A percentile compares a stretch with the other conserved stretches of the same genome.
Conservation (phyloP, 2,888 invertebrate genomes). For the Trisateles emortualis region DNA sequence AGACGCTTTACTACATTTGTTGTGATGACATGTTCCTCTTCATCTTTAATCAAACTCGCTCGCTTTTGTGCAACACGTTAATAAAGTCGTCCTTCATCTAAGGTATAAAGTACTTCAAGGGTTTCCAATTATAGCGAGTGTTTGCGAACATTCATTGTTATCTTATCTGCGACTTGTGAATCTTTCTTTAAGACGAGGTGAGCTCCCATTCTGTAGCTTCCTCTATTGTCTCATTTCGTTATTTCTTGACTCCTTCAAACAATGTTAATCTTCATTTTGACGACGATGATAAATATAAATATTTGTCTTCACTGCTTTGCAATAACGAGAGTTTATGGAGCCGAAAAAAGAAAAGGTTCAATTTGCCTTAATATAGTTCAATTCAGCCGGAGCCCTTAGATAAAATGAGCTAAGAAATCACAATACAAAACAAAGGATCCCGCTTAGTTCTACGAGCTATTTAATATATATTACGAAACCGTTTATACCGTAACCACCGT, state of each 20-base stretch:
- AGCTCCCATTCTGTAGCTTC: slow-evolving; percentile 43
- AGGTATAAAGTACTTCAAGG: slow-evolving; percentile 52
- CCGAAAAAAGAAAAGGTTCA: slow-evolving; percentile 32
- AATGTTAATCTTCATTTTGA: slow-evolving; percentile 32
- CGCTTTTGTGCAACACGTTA: slow-evolving; percentile 52
- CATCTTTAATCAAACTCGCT: slow-evolving; percentile 48
- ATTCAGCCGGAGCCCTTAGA: slow-evolving; percentile 25
- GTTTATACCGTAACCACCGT: slow-evolving; percentile 13
- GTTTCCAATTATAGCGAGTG: slow-evolving; percentile 53
- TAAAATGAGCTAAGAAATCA: slow-evolving; percentile 29
- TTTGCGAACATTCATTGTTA: slow-evolving; percentile 56
- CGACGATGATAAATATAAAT: slow-evolving; percentile 32
- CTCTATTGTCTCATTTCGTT: slow-evolving; percentile 35
- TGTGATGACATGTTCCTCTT: slow-evolving; percentile 7
- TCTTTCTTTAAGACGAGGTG: slow-evolving; percentile 45
- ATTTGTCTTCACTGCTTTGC: slow-evolving; percentile 25
- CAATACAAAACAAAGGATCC: slow-evolving; percentile 32
- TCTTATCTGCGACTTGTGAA: slow-evolving; percentile 53
- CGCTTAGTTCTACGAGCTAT: neutral
- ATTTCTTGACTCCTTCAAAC: slow-evolving; percentile 21
- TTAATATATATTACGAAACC: slow-evolving; percentile 8
- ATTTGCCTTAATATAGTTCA: slow-evolving; percentile 29
- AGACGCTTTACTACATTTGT: slow-evolving; percentile 18
- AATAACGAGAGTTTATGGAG: slow-evolving; percentile 31
- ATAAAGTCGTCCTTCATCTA: slow-evolving; percentile 52